Conservation (phyloP, 1,140 invertebrate species). For the Asbolus verrucosus region DNA sequence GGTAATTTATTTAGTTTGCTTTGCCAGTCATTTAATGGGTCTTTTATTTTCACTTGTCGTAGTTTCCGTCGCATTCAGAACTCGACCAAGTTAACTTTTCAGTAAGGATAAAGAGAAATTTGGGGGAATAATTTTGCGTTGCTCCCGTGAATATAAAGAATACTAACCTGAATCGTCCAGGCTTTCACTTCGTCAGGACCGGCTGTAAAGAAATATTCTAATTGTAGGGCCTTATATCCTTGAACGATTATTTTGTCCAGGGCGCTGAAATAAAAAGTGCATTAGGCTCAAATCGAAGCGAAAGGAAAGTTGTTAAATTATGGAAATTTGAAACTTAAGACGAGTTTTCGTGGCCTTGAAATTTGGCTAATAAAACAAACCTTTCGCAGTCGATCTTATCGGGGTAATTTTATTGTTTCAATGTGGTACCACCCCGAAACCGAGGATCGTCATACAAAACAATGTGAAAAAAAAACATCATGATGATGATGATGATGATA, state of each 20-base stretch:
- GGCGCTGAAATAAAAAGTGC: constrained; percentile 70
- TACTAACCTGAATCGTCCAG: constrained; percentile 96
- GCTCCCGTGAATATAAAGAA: constrained; percentile 5
- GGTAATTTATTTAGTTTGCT: constrained; percentile 59
- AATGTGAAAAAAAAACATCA: constrained; percentile 2
- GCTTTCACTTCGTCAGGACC: constrained; percentile 99
- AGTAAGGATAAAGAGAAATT: constrained; percentile 1
- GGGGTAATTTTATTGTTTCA: constrained; percentile 9
- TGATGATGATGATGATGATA: constrained; percentile 31
- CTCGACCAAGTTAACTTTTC: constrained; percentile 16
- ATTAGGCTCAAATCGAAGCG: constrained; percentile 8
- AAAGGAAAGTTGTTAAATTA: too few species aligned
- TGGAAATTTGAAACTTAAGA: too few species aligned
- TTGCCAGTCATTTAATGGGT: constrained; percentile 24
- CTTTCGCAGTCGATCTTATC: constrained; percentile 3
- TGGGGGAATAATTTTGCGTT: neutral
- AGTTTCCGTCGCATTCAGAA: constrained; percentile 10
- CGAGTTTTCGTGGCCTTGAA: too few species aligned
- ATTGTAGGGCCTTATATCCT: constrained; percentile 95
- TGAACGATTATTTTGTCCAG: constrained; percentile 98
- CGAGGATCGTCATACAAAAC: neutral
- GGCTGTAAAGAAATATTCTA: constrained; percentile 98
- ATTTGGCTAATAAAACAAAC: too few species aligned
- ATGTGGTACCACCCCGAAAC: neutral
- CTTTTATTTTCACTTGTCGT: constrained; percentile 10